A percentile compares a stretch with the other conserved stretches of the same genome.
Conservation (phyloP, 2,888 invertebrate species). For the Fragum sueziense region DNA sequence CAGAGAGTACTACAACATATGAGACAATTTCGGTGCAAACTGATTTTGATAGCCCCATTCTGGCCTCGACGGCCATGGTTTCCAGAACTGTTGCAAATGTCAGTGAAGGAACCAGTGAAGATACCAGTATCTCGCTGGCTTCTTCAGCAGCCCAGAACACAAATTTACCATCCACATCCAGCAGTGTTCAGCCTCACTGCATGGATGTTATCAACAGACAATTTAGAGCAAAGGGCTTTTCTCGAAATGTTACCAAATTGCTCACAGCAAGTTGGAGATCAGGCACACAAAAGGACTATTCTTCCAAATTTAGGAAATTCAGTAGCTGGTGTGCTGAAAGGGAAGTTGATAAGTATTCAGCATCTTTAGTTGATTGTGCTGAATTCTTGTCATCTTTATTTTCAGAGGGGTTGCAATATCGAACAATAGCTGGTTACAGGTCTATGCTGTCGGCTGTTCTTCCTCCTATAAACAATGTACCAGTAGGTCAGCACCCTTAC, state of each 20-base stretch:
- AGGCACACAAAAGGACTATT: constrained; percentile 41
- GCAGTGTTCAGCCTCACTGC: constrained; percentile 38
- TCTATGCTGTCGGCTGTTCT: constrained; percentile 20
- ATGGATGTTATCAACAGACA: constrained; percentile 39
- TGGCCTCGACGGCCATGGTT: constrained; percentile 42
- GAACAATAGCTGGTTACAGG: constrained; percentile 22
- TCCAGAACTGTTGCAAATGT: constrained; percentile 22
- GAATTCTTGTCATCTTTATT: constrained; percentile 28
- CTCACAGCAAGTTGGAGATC: constrained; percentile 27
- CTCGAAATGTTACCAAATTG: constrained; percentile 27
- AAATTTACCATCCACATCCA: constrained; percentile 36
- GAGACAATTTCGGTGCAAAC: constrained; percentile 21
- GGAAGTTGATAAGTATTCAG: constrained; percentile 23
- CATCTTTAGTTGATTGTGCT: constrained; percentile 31
- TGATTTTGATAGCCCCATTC: constrained; percentile 32
- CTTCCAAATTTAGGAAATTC: constrained; percentile 27
- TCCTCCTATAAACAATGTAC: neutral
- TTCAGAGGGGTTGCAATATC: constrained; percentile 8
- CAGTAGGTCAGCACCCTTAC: constrained; percentile 25
- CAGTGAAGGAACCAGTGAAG: constrained; percentile 8
- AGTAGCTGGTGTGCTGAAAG: constrained; percentile 42
- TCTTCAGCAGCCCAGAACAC: constrained; percentile 23
- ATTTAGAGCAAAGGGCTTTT: constrained; percentile 37
- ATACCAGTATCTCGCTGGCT: constrained; percentile 13
- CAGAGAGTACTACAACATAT: constrained; percentile 18